Base-by-base conservation (phyloP, 2,888 invertebrate genomes). In the Vanessa cardui region DNA sequence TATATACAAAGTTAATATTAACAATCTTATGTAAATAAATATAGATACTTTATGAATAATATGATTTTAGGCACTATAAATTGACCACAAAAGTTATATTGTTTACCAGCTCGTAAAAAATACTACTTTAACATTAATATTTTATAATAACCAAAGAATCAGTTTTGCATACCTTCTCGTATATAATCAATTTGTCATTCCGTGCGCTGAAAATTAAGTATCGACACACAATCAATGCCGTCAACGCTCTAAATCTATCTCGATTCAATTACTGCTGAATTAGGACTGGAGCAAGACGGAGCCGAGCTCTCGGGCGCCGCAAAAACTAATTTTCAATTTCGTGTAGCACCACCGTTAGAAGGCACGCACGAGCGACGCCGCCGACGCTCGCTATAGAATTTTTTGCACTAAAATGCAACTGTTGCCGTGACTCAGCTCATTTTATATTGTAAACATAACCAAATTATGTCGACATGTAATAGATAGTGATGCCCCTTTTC, bases 341-440 rank as follows among this genome's bases (percentile, higher is more conserved):
- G 83, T 86, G 84, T 86, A 85, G 78, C 76, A 79, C 79, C 80
- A 85, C 92, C 91, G 90, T 90, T 90, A 90, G 72, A 70, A 76
- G 80, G 82, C 82, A 86, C 89, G 89, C 89, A 89, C 90, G 88
- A 85, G 70, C 73, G 77, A 80, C 20, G 50, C 26, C 75, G 75
- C 73, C 78, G 76, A 65, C 76, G 69, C 54, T 74, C 70, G 71
- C 80, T 83, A 83, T 83, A 78, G 80, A 73, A 80, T 80, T 89
- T 91, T 91, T 90, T 91, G 87, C 90, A 88, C 78, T 81, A 76
- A 85, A 86, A 86, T 90, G 89, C 89, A 88, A 80, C 85, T 78
- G 80, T 82, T 80, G 79, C 78, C 80, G 74, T 90, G 89, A 90
- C 78, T 85, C 83, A 77, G 84, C 91, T 80, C 76, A 80, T 84